Base-by-base conservation (phyloP, 2,888 invertebrate species). In the Globia sparganii region DNA sequence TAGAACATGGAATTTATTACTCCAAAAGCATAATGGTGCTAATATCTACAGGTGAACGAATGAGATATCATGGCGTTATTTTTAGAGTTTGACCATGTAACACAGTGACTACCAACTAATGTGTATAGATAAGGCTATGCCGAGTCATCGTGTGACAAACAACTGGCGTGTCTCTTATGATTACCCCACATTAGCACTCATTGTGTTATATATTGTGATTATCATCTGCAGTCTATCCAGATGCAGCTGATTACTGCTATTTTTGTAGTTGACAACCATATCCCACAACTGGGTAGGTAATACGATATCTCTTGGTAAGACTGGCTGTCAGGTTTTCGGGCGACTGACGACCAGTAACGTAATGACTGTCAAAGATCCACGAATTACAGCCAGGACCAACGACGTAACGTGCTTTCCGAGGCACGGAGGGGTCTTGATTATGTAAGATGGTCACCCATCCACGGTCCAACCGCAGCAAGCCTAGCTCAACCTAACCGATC, bases 71-170 rank as follows among this genome's bases (percentile, higher is more conserved):
- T n/a, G 6, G 40, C 21, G 59, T 65, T 81, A 56, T 65, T 80
- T 80, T 74, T 31, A 74, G 46, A 69, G 37, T 65, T 70, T 65
- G 53, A 69, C 46, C 37, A 56, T 59, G 53, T 69, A 61, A 75
- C 64, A 65, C 59, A 37, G 43, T 61, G 59, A 53, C 43, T 37
- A 53, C 43, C 53, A 70, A 34, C 25, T 53, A 21, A 64, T 59
- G 34, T 59, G 43, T 37, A n/a, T 69, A 81, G 69, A 80, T 69
- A 75, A 66, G 53, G n/a, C n/a, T 75, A 59, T 58, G 80, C 34
- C 5, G 37, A 81, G 69, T 80, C 80, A 80, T 76, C n/a, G 58
- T 65, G 69, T 46, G 62, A 43, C 81, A 59, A 59, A 64, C n/a
- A 46, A 80, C 49, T 46, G 25, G 34, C 21, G 37, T 53, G 56